These are phyloP conservation scores for Tympanoctomys barrerae DNA, from an alignment of 2,797 vertebrate genomes.

Conservation along the genomic window DNA sequence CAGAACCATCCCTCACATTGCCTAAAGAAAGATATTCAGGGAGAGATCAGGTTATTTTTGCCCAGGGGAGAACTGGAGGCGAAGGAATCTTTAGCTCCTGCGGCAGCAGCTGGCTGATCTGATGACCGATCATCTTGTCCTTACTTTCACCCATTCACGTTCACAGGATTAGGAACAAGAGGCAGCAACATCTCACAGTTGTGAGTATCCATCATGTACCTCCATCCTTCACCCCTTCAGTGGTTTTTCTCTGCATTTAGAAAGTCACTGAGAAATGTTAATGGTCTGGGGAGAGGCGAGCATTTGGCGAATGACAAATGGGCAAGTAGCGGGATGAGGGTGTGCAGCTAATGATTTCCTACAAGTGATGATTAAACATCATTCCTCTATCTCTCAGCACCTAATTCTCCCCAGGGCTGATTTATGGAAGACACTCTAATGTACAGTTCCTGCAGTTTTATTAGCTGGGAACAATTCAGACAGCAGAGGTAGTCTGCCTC, in stretches of 20 bases:
- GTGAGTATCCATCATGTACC: conserved; percentile 78
- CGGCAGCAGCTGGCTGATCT: conserved; percentile 44
- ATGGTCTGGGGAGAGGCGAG: conserved; percentile 84
- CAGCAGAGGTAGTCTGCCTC: conserved; percentile 71
- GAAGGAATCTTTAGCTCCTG: neutral
- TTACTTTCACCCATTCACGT: conserved; percentile 72
- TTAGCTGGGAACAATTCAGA: conserved; percentile 86
- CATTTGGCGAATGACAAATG: conserved; percentile 88
- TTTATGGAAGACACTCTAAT: conserved; percentile 84
- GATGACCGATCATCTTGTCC: conserved; percentile 68
- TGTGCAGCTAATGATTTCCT: conserved; percentile 89
- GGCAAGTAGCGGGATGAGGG: conserved; percentile 81
- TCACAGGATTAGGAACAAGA: conserved; percentile 33
- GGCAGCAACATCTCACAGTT: conserved; percentile 73
- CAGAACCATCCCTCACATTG: neutral
- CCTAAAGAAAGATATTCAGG: neutral
- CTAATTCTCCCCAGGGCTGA: conserved; percentile 86
- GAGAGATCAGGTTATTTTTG: neutral
- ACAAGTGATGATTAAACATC: conserved; percentile 89
- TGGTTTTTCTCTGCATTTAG: conserved; percentile 83
- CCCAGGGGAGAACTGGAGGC: neutral
- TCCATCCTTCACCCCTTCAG: conserved; percentile 79
- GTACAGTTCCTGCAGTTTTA: conserved; percentile 82
- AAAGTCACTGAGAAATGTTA: conserved; percentile 88
- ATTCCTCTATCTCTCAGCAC: conserved; percentile 86